A percentile compares a stretch with the other conserved stretches of the same genome.
phyloP scores from a whole-genome alignment of 2,888 invertebrate genomes.

The Girardia tigrina region DNA sequence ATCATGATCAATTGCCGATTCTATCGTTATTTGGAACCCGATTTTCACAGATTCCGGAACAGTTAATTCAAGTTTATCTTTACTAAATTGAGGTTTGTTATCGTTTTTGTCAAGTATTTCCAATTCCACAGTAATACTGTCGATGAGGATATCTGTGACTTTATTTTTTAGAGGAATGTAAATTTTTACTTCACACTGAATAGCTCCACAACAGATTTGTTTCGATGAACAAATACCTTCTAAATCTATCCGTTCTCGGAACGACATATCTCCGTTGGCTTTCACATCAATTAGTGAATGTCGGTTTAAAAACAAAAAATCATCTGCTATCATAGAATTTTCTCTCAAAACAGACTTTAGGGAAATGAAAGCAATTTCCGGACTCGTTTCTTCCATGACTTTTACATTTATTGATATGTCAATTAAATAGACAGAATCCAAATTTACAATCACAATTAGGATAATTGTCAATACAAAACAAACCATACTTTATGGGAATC shows the following conservation, averaged over 20 bases:
- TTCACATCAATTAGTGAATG: neutral
- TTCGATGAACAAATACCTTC: neutral
- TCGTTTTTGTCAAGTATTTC: neutral
- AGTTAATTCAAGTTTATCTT: neutral
- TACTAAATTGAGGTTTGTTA: neutral
- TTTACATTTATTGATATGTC: neutral
- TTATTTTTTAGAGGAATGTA: neutral
- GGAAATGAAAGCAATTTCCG: neutral
- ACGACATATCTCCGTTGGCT: neutral
- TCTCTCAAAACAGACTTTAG: neutral
- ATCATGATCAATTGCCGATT: neutral
- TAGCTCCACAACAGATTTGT: neutral
- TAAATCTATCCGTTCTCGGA: neutral
- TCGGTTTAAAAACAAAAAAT: neutral
- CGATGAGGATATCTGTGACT: neutral
- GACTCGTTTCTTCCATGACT: neutral
- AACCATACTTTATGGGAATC: no score
- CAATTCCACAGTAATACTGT: neutral
- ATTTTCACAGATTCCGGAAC: neutral
- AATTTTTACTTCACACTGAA: neutral
- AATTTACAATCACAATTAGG: neutral
- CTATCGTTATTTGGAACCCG: neutral
- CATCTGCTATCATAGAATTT: neutral
- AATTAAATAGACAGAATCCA: neutral
- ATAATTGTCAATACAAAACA: neutral